Evolutionary conservation across 2,888 invertebrate genomes (phyloP).

Genomic region (Cerastis leucographa): DNA sequence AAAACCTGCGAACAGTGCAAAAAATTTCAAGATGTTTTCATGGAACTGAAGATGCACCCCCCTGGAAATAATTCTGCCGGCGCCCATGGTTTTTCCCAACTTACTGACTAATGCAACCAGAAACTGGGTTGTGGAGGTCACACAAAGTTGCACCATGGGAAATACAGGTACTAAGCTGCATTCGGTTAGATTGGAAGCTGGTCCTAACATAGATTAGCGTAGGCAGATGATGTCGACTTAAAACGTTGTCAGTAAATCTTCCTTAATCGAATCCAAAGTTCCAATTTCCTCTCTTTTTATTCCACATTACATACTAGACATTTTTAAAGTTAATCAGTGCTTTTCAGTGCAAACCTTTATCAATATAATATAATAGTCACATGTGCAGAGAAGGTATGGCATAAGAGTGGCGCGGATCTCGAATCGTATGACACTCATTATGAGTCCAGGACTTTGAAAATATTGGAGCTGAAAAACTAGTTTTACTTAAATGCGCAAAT

Average conservation of each 20-base stretch:
- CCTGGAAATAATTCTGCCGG: no score
- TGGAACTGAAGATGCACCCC: no score
- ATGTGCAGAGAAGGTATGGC: constrained; percentile 44
- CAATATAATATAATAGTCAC: constrained; percentile 15
- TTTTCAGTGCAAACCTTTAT: constrained; percentile 31
- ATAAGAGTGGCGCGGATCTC: constrained; percentile 11
- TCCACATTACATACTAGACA: background rate
- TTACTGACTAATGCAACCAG: background rate
- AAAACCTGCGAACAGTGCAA: no score
- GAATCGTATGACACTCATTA: constrained; percentile 1
- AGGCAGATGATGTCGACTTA: background rate
- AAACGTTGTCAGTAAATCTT: no score
- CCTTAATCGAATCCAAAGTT: background rate
- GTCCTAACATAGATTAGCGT: background rate
- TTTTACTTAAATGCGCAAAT: background rate
- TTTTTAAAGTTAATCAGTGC: background rate
- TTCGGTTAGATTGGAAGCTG: background rate
- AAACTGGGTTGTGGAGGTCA: background rate
- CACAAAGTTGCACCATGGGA: background rate
- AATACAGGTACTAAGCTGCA: background rate
- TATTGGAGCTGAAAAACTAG: background rate
- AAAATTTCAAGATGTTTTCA: no score
- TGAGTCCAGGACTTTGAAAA: constrained; percentile 13
- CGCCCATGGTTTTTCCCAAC: background rate
- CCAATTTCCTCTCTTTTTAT: background rate